A percentile compares a stretch with the other conserved stretches of the same genome.
Conservation (phyloP, 2,888 invertebrate genomes). For the Drosophila ezoana region DNA sequence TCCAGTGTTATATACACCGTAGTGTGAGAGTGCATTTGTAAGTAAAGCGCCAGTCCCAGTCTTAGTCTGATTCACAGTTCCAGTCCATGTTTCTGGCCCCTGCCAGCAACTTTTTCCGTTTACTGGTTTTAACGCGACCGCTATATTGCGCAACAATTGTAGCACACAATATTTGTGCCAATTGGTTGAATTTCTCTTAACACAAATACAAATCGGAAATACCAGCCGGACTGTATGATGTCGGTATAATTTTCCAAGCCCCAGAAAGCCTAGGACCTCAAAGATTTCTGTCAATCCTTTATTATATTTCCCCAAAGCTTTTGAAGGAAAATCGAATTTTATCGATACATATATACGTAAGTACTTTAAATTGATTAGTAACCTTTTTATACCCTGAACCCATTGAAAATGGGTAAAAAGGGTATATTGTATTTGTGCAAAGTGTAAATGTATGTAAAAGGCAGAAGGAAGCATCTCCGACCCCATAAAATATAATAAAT, state of each 20-base stretch:
- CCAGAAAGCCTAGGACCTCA: background rate
- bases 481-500: no score
- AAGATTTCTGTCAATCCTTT: constrained; percentile 31
- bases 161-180: constrained; percentile 75
- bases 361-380: no score
- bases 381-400: no score
- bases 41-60: constrained; percentile 49
- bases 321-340: no score
- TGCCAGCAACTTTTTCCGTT: constrained; percentile 46
- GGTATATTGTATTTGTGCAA: no score
- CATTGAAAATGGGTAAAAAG: no score
- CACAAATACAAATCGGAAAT: constrained; percentile 55
- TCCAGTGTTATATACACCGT: constrained; percentile 34
- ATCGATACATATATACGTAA: no score
- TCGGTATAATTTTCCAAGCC: background rate
- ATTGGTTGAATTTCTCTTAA: constrained; percentile 74
- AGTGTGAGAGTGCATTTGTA: constrained; percentile 44
- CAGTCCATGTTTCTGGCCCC: constrained; percentile 26
- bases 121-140: constrained; percentile 48
- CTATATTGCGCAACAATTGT: constrained; percentile 75
- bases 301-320: constrained; percentile 23
- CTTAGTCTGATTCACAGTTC: constrained; percentile 24
- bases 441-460: no score
- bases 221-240: constrained; percentile 27
- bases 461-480: no score